Evolutionary conservation across 2,797 vertebrate species (phyloP), one percentile per base, ranked within the genome.

Genomic region (Alectoris magna): DNA sequence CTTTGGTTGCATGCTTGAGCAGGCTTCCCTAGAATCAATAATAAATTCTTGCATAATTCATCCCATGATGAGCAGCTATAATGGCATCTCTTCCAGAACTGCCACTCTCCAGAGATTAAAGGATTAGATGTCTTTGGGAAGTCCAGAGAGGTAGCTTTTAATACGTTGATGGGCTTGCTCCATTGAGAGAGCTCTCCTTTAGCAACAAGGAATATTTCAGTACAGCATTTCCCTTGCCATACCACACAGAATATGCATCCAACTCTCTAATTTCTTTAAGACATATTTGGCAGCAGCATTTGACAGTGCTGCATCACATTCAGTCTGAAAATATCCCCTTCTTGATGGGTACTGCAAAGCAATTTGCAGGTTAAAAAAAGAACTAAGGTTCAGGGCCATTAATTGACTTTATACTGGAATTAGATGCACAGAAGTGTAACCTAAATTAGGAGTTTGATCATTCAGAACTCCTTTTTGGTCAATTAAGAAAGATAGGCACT

Each of bases 1-100:
- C 53, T 81, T 73, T 66, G 73, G 93, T 39, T 91, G 75, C 72
- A 81, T 23, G 44, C 51, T 82, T 87, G 43, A 91, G 76, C 48
- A 85, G 55, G 36, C 53, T 90, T 8, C 58, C 46, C 73, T 84
- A 86, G 87, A 94, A 91, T 95, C 94, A 94, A 91, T 95, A 93
- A 91, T 82, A 93, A 93, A 88, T 91, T 72, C 88, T 86, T 96
- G 88, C 93, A 94, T 95, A 93, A 94, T 94, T 94, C 87, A 91
- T 95, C 78, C 88, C 34, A 55, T 74, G 89, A 81, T 59, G 53
- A 91, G 56, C 56, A 88, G 73, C 71, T 86, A 59, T 93, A 92
- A 96, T 83, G 88, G 63, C 84, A 93, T 94, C 48, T 91, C 78
- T 89, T 94, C 88, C 85, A 77, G 94, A 93, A 84, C 55, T 90